These are phyloP conservation scores for Popillia japonica DNA, from an alignment of 1,140 invertebrate species.

Conservation along the genomic window DNA sequence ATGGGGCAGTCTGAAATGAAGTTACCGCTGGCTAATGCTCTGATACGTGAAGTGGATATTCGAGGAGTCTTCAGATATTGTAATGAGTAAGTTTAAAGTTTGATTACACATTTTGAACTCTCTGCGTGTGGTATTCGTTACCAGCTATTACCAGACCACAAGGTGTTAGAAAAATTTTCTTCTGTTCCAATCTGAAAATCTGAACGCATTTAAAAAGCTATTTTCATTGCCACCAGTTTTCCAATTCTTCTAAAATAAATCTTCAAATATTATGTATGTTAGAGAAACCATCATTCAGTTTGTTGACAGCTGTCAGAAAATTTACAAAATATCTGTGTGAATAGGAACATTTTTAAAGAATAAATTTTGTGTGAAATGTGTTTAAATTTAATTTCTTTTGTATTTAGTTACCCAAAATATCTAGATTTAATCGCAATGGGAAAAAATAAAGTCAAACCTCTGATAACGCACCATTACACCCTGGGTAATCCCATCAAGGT, in stretches of 20 bases:
- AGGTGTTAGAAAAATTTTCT: no score
- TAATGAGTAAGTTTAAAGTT: slow-evolving; percentile 76
- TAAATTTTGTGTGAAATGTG: no score
- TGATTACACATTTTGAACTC: neutral
- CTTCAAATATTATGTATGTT: no score
- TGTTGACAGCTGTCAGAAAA: no score
- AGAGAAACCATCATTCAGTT: no score
- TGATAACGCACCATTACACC: slow-evolving; percentile 91
- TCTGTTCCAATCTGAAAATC: no score
- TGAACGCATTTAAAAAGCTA: no score
- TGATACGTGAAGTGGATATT: slow-evolving; percentile 88
- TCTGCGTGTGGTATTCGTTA: neutral
- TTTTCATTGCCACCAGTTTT: no score
- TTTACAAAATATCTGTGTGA: no score
- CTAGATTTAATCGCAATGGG: slow-evolving; percentile 84
- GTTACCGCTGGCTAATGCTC: slow-evolving; percentile 82
- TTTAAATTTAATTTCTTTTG: neutral
- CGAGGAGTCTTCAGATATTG: slow-evolving; percentile 90
- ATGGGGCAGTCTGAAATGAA: slow-evolving; percentile 81
- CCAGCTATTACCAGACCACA: no score
- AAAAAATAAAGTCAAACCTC: slow-evolving; percentile 83
- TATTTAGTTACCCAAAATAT: slow-evolving; percentile 81
- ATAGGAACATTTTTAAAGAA: no score
- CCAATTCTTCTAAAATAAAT: no score
- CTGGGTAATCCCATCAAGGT: slow-evolving; percentile 89